phyloP scores from a whole-genome alignment of 2,113 vertebrate species.

The Lepisosteus oculatus region DNA sequence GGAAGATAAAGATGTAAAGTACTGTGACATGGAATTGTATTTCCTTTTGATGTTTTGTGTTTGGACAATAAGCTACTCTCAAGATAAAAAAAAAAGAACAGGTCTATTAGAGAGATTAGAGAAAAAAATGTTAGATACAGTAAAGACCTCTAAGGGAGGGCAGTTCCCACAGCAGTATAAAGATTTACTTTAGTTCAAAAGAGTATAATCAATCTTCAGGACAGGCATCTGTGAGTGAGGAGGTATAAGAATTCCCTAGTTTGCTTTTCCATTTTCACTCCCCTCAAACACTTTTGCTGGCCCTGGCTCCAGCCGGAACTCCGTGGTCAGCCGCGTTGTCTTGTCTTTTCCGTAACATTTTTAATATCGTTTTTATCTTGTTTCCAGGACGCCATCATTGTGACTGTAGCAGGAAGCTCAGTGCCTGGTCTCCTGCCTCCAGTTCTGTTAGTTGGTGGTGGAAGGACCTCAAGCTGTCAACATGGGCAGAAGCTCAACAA shows the following conservation, averaged over 20 bases:
- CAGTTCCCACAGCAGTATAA: background rate
- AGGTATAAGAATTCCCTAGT: background rate
- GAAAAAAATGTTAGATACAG: background rate
- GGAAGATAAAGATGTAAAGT: too few species aligned
- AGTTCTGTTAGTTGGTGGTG: background rate
- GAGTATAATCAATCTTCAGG: constrained; percentile 5
- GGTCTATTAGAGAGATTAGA: background rate
- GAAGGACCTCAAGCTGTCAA: constrained; percentile 33
- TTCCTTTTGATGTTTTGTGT: too few species aligned
- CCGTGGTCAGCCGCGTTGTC: background rate
- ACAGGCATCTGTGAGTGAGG: background rate
- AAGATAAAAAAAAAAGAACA: too few species aligned
- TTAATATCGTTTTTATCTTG: background rate
- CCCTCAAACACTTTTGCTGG: background rate
- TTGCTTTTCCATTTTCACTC: background rate
- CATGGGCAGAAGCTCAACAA: constrained; percentile 67
- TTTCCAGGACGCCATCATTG: background rate
- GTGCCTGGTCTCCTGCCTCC: background rate
- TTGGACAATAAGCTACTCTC: too few species aligned
- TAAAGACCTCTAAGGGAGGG: background rate
- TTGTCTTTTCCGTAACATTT: background rate
- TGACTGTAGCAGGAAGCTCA: constrained; percentile 6
- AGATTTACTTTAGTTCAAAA: constrained; percentile 8
- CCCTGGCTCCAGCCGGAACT: background rate
- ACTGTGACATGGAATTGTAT: too few species aligned